phyloP scores from a whole-genome alignment of 2,797 vertebrate genomes.

The Gymnothorax javanicus region DNA sequence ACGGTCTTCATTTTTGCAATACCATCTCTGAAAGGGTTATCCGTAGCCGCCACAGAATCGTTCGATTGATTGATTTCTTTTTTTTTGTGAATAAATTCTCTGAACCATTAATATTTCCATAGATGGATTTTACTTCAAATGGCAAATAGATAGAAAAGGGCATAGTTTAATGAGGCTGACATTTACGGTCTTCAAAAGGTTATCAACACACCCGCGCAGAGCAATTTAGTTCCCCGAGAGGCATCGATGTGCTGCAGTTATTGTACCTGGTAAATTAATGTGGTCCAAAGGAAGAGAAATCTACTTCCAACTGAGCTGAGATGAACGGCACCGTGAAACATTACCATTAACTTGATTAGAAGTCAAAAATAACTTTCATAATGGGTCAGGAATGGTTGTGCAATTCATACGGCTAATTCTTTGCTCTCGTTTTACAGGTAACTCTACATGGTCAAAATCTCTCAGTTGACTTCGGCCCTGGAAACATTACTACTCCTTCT shows the following conservation, averaged over 20 bases:
- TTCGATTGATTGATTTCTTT: background rate
- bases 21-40: background rate
- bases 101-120: background rate
- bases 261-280: background rate
- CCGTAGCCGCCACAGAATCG: background rate
- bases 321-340: background rate
- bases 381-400: background rate
- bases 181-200: constrained; percentile 37
- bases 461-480: no score
- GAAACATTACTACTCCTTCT: no score
- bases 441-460: no score
- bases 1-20: background rate
- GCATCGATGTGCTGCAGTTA: background rate
- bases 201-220: constrained; percentile 13
- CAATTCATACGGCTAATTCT: background rate
- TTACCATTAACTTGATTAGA: background rate
- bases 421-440: no score
- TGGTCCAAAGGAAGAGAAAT: background rate
- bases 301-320: background rate
- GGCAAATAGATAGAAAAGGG: constrained; percentile 11
- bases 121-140: constrained; percentile 7
- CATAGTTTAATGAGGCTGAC: constrained; percentile 37
- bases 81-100: background rate
- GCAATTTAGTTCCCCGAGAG: background rate
- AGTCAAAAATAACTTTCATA: background rate